Evolutionary conservation across 2,888 invertebrate species (phyloP), one percentile per base, ranked within the genome.

Genomic region (Entomobrya multifasciata): DNA sequence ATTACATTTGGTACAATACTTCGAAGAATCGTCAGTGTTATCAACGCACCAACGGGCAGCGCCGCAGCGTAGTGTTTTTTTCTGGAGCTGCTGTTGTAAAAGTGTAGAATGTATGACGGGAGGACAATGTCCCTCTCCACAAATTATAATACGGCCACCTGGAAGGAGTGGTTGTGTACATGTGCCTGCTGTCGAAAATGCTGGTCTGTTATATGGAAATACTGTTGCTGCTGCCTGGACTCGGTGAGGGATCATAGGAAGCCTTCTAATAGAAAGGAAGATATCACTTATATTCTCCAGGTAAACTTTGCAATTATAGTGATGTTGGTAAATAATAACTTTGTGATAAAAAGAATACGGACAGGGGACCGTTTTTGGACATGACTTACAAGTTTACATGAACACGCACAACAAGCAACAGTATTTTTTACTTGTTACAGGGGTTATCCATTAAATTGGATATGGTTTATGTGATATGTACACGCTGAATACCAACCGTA

Each of bases 241-340:
- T 55, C 77, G 8, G 57, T 55, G 55, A 76, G 82, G 55, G 57
- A 77, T 15, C 76, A 52, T 17, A 60, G 80, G 57, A 86, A 79
- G 17, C 87, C 86, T 13, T 79, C 86, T 8, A 87, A 88, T 41
- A 60, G 87, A 41, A 90, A 89, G 52, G 90, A 90, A 81, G 90
- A 90, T 65, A 88, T 88, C 60, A 90, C 88, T 8, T 88, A 90
- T 65, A 90, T 90, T 36, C 74, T 90, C 11, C 88, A 88, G 81
- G 86, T 81, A 52, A 11, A n/a, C n/a, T n/a, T n/a, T n/a, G n/a
- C n/a, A n/a, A n/a, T n/a, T n/a, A n/a, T n/a, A n/a, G n/a, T n/a
- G n/a, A n/a, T n/a, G n/a, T n/a, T n/a, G n/a, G n/a, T n/a, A n/a
- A n/a, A n/a, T 13, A 47, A 17, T 44, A 25, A 62, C 27, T 5